Evolutionary conservation across 2,888 invertebrate genomes (phyloP).

Genomic region (Agonopterix arenella): DNA sequence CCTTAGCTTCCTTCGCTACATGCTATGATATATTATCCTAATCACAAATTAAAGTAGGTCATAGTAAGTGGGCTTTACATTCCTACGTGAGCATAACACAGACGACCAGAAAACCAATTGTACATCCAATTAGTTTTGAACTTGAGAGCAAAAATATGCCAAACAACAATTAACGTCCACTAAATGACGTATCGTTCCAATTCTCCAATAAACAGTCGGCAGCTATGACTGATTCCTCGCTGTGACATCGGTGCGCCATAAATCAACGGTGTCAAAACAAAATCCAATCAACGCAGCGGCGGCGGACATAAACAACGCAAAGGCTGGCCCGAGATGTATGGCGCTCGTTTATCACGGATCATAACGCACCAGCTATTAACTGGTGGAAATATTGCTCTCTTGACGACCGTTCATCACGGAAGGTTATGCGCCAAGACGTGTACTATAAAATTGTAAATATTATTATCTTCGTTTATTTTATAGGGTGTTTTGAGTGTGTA

Average conservation of each 20-base stretch:
- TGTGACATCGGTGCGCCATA: constrained; percentile 21
- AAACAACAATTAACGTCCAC: too few relatives aligned
- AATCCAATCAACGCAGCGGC: constrained; percentile 47
- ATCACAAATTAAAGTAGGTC: too few relatives aligned
- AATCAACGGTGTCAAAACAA: constrained; percentile 44
- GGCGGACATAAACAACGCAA: constrained; percentile 20
- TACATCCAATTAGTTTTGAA: too few relatives aligned
- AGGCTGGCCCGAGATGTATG: constrained; percentile 22
- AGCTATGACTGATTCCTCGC: constrained; percentile 9
- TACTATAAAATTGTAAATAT: not conserved
- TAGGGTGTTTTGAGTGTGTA: too few relatives aligned
- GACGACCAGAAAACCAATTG: too few relatives aligned
- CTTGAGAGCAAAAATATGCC: too few relatives aligned
- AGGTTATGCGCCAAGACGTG: constrained; percentile 3
- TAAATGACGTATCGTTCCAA: too few relatives aligned
- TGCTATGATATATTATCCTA: too few relatives aligned
- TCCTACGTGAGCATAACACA: too few relatives aligned
- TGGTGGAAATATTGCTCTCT: constrained; percentile 16
- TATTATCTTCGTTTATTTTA: not conserved
- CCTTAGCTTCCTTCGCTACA: too few relatives aligned
- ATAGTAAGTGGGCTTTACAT: too few relatives aligned
- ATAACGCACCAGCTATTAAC: constrained; percentile 25
- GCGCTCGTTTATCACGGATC: constrained; percentile 36
- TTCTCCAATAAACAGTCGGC: too few relatives aligned
- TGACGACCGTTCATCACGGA: constrained; percentile 14